Evolutionary conservation across 2,113 vertebrate species (phyloP).

Genomic region (Odocoileus hemionus): DNA sequence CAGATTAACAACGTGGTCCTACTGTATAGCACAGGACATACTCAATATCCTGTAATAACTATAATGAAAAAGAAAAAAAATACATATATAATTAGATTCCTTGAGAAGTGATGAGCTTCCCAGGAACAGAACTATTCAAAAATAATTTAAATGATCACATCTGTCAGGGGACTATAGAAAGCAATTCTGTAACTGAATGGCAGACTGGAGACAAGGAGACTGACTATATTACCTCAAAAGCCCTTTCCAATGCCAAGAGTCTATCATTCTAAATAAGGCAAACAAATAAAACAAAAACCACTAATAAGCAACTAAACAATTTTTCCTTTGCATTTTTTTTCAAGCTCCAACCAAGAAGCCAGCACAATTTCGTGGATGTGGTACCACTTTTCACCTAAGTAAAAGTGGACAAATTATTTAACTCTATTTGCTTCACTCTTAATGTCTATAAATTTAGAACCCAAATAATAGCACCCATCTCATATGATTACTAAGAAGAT

Average conservation of each 20-base stretch:
- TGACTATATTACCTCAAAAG: background rate
- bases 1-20: background rate
- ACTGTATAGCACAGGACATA: background rate
- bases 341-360: background rate
- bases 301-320: background rate
- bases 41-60: background rate
- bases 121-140: background rate
- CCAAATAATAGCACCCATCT: background rate
- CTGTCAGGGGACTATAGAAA: background rate
- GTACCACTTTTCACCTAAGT: slow-evolving; percentile 6
- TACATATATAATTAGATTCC: background rate
- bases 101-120: background rate
- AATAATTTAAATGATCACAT: background rate
- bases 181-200: background rate
- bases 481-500: background rate
- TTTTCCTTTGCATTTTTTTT: background rate
- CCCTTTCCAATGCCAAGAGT: background rate
- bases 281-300: background rate
- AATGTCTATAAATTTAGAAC: background rate
- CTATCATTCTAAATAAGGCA: slow-evolving; percentile 16
- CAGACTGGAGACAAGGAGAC: background rate
- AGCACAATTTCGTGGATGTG: background rate
- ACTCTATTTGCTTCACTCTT: slow-evolving; percentile 9
- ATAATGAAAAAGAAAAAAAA: background rate
- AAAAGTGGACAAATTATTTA: slow-evolving; percentile 25